Percentiles rank a stretch among this genome's conserved stretches.
These are phyloP conservation scores for Aproaerema taeniolella DNA, from an alignment of 2,888 invertebrate genomes.

Conservation along the genomic window DNA sequence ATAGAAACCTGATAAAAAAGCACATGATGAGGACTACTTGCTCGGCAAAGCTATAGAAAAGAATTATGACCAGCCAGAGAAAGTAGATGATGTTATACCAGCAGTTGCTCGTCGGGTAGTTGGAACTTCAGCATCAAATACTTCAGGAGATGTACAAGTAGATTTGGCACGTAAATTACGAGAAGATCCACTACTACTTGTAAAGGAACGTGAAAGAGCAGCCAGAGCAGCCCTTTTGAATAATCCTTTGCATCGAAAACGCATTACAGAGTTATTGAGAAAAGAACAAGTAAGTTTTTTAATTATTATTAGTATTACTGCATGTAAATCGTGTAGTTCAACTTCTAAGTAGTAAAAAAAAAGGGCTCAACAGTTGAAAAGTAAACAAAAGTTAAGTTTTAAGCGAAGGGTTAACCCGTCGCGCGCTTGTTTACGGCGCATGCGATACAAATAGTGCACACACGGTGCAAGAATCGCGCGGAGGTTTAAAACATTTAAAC, in stretches of 20 bases:
- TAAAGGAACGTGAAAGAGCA: constrained; percentile 93
- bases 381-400: no score
- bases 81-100: constrained; percentile 88
- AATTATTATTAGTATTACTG: no score
- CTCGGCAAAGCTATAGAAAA: constrained; percentile 90
- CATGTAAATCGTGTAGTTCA: no score
- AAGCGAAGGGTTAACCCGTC: no score
- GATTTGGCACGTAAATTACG: constrained; percentile 92
- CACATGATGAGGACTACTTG: constrained; percentile 92
- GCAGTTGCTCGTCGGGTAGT: constrained; percentile 68
- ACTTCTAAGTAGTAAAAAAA: no score
- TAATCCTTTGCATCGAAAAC: constrained; percentile 94
- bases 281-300: constrained; percentile 72
- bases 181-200: constrained; percentile 94
- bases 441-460: no score
- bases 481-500: no score
- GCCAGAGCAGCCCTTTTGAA: constrained; percentile 89
- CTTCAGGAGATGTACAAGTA: constrained; percentile 82
- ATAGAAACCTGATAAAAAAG: constrained; percentile 79
- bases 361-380: no score
- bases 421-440: no score
- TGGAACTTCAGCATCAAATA: constrained; percentile 58
- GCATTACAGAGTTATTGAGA: constrained; percentile 87
- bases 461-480: no score
- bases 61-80: constrained; percentile 78